Percentiles rank a stretch among this genome's conserved stretches.
These are phyloP conservation scores for Hoplostethus mediterraneus DNA, from an alignment of 2,797 vertebrate genomes.

Conservation along the genomic window DNA sequence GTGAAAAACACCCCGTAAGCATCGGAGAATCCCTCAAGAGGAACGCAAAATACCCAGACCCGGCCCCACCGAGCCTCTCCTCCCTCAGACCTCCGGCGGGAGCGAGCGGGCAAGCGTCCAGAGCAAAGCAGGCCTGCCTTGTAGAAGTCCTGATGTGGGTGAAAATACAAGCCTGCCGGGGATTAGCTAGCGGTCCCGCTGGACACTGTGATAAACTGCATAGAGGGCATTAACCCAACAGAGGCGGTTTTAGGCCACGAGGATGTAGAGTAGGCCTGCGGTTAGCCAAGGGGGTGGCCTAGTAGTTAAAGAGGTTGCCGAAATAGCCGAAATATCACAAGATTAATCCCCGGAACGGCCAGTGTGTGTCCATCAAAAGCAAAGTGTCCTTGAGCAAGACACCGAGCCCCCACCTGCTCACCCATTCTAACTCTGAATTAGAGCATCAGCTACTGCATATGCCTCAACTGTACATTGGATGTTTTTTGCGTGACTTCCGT, in stretches of 20 bases:
- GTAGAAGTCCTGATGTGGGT: conserved; percentile 8
- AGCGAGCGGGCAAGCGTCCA: conserved; percentile 26
- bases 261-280: neutral
- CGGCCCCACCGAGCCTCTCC: conserved; percentile 47
- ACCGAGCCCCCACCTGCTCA: neutral
- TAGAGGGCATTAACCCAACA: conserved; percentile 3
- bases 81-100: conserved; percentile 13
- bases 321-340: too few species aligned
- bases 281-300: neutral
- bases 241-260: neutral
- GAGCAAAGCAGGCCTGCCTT: conserved; percentile 20
- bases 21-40: conserved; percentile 47
- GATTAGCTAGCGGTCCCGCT: conserved; percentile 13
- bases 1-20: conserved; percentile 58
- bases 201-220: conserved; percentile 12
- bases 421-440: neutral
- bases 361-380: neutral
- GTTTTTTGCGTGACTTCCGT: too few species aligned
- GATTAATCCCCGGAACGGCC: too few species aligned
- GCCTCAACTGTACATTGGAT: too few species aligned
- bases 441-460: too few species aligned
- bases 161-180: conserved; percentile 20
- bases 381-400: neutral
- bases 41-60: conserved; percentile 44
- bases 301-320: too few species aligned